These are phyloP conservation scores for Columba janthina DNA, from an alignment of 2,113 vertebrate genomes.

Conservation along the genomic window DNA sequence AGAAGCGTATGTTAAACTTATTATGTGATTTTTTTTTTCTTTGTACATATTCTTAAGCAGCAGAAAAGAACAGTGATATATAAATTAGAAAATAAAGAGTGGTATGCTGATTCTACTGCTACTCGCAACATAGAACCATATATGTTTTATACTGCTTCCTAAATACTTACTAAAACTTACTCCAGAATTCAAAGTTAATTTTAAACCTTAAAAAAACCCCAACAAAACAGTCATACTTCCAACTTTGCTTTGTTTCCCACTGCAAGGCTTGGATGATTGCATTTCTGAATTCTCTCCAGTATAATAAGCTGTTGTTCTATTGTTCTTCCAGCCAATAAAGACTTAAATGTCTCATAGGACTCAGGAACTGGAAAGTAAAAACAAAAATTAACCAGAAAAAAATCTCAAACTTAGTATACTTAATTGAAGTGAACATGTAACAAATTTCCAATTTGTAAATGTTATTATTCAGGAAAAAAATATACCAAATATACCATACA, in stretches of 20 bases:
- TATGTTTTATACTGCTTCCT: background rate
- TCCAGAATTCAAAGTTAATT: background rate
- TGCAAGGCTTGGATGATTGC: conserved; percentile 91
- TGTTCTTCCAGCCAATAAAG: conserved; percentile 78
- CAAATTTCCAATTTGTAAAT: background rate
- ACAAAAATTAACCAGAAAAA: background rate
- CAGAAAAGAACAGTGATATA: background rate
- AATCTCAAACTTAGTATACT: background rate
- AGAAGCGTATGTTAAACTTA: background rate
- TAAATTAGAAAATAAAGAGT: background rate
- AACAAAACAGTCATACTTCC: conserved; percentile 72
- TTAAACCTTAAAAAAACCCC: background rate
- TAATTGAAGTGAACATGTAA: background rate
- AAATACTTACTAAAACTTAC: background rate
- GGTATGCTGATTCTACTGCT: background rate
- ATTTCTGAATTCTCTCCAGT: conserved; percentile 89
- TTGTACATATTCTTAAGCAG: background rate
- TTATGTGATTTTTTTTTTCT: background rate
- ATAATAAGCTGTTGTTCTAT: conserved; percentile 84
- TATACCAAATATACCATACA: accelerated
- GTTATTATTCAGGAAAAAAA: background rate
- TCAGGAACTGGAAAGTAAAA: conserved; percentile 80
- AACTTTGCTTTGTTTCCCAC: conserved; percentile 90
- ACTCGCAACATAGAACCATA: background rate
- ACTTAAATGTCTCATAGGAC: conserved; percentile 76